Conservation (phyloP, 2,888 invertebrate species). For the Drosophila ustulata region DNA sequence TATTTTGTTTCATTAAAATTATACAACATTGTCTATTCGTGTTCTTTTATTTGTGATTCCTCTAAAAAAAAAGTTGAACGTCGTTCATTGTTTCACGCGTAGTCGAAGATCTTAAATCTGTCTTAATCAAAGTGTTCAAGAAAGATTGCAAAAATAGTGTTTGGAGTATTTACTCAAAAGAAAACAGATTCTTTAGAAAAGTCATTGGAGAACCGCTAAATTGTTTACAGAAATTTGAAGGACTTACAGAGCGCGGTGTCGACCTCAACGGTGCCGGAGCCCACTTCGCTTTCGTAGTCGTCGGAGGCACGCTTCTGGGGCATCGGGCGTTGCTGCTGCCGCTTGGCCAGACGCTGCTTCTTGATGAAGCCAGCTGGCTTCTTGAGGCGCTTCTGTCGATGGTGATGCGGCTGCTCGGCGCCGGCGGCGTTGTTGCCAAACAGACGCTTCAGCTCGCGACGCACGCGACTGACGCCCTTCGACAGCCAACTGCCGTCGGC, state of each 20-base stretch:
- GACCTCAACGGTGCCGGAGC: slow-evolving; percentile 64
- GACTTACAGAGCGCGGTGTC: slow-evolving; percentile 66
- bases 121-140: no score
- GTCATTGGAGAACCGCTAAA: no score
- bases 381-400: slow-evolving; percentile 31
- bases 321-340: slow-evolving; percentile 15
- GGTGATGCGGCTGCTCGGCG: neutral
- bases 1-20: no score
- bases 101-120: no score
- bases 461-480: slow-evolving; percentile 79
- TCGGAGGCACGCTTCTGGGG: slow-evolving; percentile 56
- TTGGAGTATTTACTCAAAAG: no score
- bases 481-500: slow-evolving; percentile 74
- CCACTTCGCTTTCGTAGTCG: slow-evolving; percentile 57
- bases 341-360: slow-evolving; percentile 18
- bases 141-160: no score
- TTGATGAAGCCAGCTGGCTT: slow-evolving; percentile 7
- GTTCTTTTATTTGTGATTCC: no score
- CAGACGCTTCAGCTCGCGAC: slow-evolving; percentile 78
- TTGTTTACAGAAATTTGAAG: no score
- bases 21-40: no score
- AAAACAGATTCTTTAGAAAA: no score
- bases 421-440: slow-evolving; percentile 65
- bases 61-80: no score
- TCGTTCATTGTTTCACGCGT: no score